Evolutionary conservation across 2,113 vertebrate species (phyloP).

Genomic region (Percina caprodes): DNA sequence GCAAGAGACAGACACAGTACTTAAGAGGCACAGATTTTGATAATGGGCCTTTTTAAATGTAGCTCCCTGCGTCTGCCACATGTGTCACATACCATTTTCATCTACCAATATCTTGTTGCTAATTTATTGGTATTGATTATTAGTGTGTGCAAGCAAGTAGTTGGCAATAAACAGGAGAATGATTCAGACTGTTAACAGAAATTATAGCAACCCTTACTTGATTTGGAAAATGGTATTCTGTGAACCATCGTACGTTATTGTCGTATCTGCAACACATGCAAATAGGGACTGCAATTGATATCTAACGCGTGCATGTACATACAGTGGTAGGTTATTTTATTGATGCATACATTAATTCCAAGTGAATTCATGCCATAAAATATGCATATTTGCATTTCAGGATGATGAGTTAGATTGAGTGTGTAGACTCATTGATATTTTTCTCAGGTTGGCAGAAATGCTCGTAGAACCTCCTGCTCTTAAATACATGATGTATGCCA

Average conservation of each 20-base stretch:
- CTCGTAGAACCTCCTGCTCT: constrained; percentile 31
- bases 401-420: constrained; percentile 10
- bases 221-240: constrained; percentile 28
- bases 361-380: constrained; percentile 41
- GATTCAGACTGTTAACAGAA: constrained; percentile 22
- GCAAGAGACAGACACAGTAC: constrained; percentile 31
- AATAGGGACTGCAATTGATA: background rate
- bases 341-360: constrained; percentile 7
- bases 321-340: constrained; percentile 6
- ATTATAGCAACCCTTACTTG: constrained; percentile 21
- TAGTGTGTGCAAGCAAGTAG: constrained; percentile 2
- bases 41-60: constrained; percentile 62
- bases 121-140: constrained; percentile 52
- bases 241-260: constrained; percentile 16
- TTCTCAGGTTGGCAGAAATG: constrained; percentile 52
- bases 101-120: constrained; percentile 1
- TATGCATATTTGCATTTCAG: constrained; percentile 45
- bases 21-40: constrained; percentile 38
- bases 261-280: constrained; percentile 3
- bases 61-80: constrained; percentile 28
- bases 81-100: constrained; percentile 39
- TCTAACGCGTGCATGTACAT: background rate
- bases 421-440: constrained; percentile 57
- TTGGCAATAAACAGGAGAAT: constrained; percentile 10
- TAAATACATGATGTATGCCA: constrained; percentile 34